Base-by-base conservation (phyloP, 2,797 vertebrate species). In the Otolemur crassicaudatus region DNA sequence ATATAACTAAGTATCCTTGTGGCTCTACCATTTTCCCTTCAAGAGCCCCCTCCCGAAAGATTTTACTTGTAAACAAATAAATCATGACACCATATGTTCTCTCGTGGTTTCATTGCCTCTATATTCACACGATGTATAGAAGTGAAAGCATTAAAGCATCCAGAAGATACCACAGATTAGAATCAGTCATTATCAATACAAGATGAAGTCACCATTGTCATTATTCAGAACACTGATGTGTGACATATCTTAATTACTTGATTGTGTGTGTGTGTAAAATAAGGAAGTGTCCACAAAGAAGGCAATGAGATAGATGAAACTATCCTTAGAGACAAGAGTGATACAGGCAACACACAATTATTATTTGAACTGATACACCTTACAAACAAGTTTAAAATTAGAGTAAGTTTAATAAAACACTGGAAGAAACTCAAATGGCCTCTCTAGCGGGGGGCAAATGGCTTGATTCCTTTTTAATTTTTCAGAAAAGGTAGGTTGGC, bases 361-460 rank as follows among this genome's bases (percentile, higher is more conserved):
- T 29, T 40, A 53, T 40, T 37, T 87, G 20, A 89, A 93, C 10
- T 67, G 23, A 67, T 34, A 49, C 2, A 37, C 9, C 5, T 84
- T 79, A 83, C 29, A 81, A 29, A 29, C 17, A 56, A 89, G 20
- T 81, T 63, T 61, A 34, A 89, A 90, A 67, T 49, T 49, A 49
- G 43, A 72, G 2, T 84, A 73, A 76, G 34, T 34, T 67, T 80
- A 58, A n/a, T 34, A 80, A 92, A 84, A 60, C 22, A 58, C 13
- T 20, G 4, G 34, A 27, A 67, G 43, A 79, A 84, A 91, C 11
- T 85, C 96, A 97, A 97, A 95, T 97, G 94, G 94, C 58, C 91
- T 97, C 95, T 84, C 87, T 94, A 93, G 83, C 65, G 82, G 5
- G 1, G 60, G 88, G 93, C 81, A 96, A 96, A 94, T 97, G 91